Evolutionary conservation across 1,140 invertebrate genomes (phyloP), one percentile per base, ranked within the genome.

Genomic region (Saccostrea cuccullata): DNA sequence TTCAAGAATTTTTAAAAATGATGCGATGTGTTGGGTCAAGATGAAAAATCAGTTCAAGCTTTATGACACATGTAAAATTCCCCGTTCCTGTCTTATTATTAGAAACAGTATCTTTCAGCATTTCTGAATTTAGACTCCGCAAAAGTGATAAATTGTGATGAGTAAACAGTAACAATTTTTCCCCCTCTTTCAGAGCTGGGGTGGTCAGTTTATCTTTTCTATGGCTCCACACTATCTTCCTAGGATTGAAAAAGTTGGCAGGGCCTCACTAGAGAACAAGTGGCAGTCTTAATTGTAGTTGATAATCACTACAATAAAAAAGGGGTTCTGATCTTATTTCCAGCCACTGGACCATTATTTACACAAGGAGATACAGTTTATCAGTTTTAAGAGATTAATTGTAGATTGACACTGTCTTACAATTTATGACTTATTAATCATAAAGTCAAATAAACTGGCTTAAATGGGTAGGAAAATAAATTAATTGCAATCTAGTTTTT

Each of bases 201-300:
- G 70, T 77, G 70, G 70, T 77, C 70, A 77, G 70, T 77, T 77
- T 77, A 77, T 77, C 70, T 77, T 77, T 77, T 36, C 70, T 77
- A 77, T 77, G 70, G 70, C 70, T 77, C 70, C 70, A 77, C 23
- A 30, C 13, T 77, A 77, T 77, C 70, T 77, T 77, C 70, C 15
- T 77, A 12, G 70, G 70, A 77, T 77, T 30, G 23, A 26, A 77
- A 26, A 77, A 77, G 15, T 77, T 77, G 70, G 70, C 70, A 77
- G 70, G 70, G 26, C 70, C 70, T 77, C 70, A 77, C 70, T 77
- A 26, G 26, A 77, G 26, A 77, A 77, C 70, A 77, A 77, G 70
- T 77, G 70, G 70, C 70, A 77, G 30, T 77, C 70, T 77, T 77
- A 77, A 77, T 77, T 77, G 70, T 30, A 77, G 23, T 30, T 77